These are phyloP conservation scores for Clytia hemisphaerica DNA, from an alignment of 30 jellyfish, hydroid and myxozoan species.

Conservation along the genomic window DNA sequence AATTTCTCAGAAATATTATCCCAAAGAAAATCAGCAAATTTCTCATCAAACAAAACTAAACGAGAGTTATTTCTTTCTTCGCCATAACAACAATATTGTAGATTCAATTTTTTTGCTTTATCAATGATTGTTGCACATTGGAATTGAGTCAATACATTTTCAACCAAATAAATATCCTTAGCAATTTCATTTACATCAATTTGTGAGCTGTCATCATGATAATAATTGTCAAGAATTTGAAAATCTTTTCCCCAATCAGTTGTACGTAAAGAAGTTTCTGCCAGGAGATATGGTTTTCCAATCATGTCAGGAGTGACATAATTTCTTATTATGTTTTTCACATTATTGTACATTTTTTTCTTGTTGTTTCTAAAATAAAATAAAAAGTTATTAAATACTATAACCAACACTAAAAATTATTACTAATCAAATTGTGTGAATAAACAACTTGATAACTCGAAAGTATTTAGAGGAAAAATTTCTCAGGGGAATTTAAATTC, in stretches of 20 bases:
- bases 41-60: slow-evolving; percentile 20
- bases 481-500: no score
- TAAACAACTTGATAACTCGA: no score
- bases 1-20: no score
- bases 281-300: neutral
- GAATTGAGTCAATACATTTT: slow-evolving; percentile 7
- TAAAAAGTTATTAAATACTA: no score
- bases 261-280: neutral
- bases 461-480: no score
- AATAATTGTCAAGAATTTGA: neutral
- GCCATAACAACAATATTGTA: slow-evolving; percentile 3
- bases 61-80: slow-evolving; percentile 30
- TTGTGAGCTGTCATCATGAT: neutral
- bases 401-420: no score
- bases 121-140: slow-evolving; percentile 30
- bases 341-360: no score
- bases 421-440: no score
- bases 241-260: neutral
- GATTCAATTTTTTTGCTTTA: neutral
- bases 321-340: no score
- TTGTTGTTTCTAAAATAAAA: no score
- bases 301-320: neutral
- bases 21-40: slow-evolving; percentile 30
- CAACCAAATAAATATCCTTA: neutral
- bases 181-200: neutral